A percentile compares a stretch with the other conserved stretches of the same genome.
Conservation (phyloP, 2,888 invertebrate species). For the Anoplius nigerrimus region DNA sequence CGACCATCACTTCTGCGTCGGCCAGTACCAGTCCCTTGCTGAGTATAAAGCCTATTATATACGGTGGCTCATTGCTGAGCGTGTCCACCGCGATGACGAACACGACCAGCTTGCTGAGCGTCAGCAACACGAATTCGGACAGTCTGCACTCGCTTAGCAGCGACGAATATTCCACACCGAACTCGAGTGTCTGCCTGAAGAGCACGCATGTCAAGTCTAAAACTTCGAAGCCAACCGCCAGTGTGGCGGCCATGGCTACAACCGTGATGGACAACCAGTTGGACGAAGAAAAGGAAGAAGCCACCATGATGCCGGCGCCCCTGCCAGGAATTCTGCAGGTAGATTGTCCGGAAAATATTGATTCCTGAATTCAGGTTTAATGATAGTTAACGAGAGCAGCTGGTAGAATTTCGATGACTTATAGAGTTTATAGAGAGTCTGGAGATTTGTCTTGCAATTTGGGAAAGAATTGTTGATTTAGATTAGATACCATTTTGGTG, state of each 20-base stretch:
- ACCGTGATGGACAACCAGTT: slow-evolving; percentile 58
- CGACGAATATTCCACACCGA: slow-evolving; percentile 63
- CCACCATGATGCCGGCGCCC: slow-evolving; percentile 67
- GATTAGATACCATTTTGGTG: background rate
- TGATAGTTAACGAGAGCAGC: too few relatives aligned
- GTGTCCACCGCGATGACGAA: slow-evolving; percentile 77
- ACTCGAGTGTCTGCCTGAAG: slow-evolving; percentile 57
- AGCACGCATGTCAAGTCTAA: slow-evolving; percentile 51
- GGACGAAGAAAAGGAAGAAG: slow-evolving; percentile 65
- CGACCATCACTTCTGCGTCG: slow-evolving; percentile 80
- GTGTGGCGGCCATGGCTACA: slow-evolving; percentile 71
- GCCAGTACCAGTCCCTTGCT: slow-evolving; percentile 84
- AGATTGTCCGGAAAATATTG: too few relatives aligned
- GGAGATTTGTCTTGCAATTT: too few relatives aligned
- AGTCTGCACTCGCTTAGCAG: slow-evolving; percentile 80
- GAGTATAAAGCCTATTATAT: slow-evolving; percentile 78
- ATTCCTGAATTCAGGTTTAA: too few relatives aligned
- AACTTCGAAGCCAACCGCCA: slow-evolving; percentile 65
- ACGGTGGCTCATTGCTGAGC: slow-evolving; percentile 81
- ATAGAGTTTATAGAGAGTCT: too few relatives aligned
- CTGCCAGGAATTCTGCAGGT: slow-evolving; percentile 82
- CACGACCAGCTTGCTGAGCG: slow-evolving; percentile 64
- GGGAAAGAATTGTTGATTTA: background rate
- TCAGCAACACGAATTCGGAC: slow-evolving; percentile 73
- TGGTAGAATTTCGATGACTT: too few relatives aligned